Percentiles rank a stretch among this genome's conserved stretches.
Conservation (phyloP, 2,797 vertebrate genomes). For the Sparus aurata region DNA sequence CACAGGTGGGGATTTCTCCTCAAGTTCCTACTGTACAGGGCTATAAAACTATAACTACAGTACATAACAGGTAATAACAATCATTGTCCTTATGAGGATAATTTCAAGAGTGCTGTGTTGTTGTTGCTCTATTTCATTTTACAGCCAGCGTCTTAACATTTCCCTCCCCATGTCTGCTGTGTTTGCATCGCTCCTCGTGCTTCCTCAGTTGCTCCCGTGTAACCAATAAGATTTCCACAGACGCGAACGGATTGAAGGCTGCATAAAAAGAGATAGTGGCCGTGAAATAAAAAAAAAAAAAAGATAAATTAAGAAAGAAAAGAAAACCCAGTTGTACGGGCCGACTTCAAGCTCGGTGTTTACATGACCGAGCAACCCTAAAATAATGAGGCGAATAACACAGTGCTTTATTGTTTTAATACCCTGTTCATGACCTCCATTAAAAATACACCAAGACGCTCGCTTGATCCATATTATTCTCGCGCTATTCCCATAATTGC, state of each 20-base stretch:
- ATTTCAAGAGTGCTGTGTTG: constrained; percentile 17
- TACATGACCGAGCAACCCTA: constrained; percentile 45
- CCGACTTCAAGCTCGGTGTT: constrained; percentile 34
- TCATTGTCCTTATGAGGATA: constrained; percentile 47
- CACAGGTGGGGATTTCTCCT: constrained; percentile 13
- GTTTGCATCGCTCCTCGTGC: constrained; percentile 26
- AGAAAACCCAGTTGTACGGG: neutral
- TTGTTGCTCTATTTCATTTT: constrained; percentile 33
- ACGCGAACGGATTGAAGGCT: constrained; percentile 41
- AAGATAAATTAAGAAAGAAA: constrained; percentile 2
- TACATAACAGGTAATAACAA: constrained; percentile 34
- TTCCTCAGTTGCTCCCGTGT: constrained; percentile 26
- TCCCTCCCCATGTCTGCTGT: constrained; percentile 23
- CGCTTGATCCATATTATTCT: constrained; percentile 46
- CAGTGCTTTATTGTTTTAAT: constrained; percentile 33
- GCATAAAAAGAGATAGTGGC: constrained; percentile 38
- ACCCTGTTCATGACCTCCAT: constrained; percentile 41
- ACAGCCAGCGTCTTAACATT: neutral
- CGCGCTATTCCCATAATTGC: constrained; percentile 41
- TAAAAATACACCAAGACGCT: constrained; percentile 43
- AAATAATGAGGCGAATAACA: constrained; percentile 53
- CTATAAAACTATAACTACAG: constrained; percentile 27
- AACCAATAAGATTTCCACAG: constrained; percentile 48
- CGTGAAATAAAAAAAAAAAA: constrained; percentile 12
- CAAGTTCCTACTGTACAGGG: constrained; percentile 7